phyloP scores from a whole-genome alignment of 2,888 invertebrate genomes.

The Prosopocoilus inquinatus region DNA sequence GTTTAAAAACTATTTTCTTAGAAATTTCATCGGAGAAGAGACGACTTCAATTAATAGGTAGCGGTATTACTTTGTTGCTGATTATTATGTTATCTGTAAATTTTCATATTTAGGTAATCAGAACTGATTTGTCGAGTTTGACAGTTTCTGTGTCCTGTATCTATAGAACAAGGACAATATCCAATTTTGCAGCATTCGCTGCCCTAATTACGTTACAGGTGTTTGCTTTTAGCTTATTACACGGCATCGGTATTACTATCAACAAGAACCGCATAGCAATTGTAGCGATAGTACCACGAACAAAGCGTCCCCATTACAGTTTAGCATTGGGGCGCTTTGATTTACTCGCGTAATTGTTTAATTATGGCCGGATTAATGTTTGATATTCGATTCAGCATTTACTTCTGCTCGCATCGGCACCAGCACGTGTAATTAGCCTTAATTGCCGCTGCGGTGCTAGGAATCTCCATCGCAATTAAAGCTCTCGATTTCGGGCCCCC shows the following conservation, averaged over 20 bases:
- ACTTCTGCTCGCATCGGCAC: not conserved
- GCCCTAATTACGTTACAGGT: slow-evolving; percentile 17
- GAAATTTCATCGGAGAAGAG: too few relatives aligned
- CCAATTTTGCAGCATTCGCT: too few relatives aligned
- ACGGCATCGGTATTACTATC: slow-evolving; percentile 10
- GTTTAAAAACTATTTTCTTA: too few relatives aligned
- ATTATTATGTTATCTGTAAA: too few relatives aligned
- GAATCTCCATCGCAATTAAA: not conserved
- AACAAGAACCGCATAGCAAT: not conserved
- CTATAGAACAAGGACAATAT: too few relatives aligned
- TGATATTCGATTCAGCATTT: slow-evolving; percentile 1
- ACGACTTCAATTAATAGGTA: too few relatives aligned
- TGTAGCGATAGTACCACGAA: not conserved
- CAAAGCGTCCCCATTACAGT: not conserved
- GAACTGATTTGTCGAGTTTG: too few relatives aligned
- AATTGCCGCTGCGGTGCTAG: not conserved
- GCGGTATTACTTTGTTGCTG: too few relatives aligned
- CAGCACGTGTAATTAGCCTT: slow-evolving; percentile 2
- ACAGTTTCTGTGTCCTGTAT: too few relatives aligned
- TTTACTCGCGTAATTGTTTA: slow-evolving; percentile 1
- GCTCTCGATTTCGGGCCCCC: not conserved
- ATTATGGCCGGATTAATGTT: slow-evolving; percentile 2
- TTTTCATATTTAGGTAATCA: too few relatives aligned
- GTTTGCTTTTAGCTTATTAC: slow-evolving; percentile 20
- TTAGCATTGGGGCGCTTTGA: not conserved